phyloP scores from a whole-genome alignment of 2,113 vertebrate species.

The Ptychochromis oligacanthus region DNA sequence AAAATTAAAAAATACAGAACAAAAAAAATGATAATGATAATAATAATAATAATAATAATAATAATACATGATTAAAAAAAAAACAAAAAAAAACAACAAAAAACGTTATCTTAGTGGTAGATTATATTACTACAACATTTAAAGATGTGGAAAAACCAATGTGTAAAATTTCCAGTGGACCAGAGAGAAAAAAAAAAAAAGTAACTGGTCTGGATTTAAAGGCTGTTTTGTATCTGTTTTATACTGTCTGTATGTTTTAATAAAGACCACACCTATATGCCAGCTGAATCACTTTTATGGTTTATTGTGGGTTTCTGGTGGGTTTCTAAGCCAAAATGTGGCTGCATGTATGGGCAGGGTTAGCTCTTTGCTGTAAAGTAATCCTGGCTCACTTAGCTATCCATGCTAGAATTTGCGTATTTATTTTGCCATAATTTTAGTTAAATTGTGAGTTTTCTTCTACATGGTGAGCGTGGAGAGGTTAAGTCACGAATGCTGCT shows the following conservation, averaged over 20 bases:
- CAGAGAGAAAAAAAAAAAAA: not conserved
- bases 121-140: not conserved
- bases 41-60: too few species aligned
- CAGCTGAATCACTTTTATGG: not conserved
- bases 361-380: not conserved
- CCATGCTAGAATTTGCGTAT: not conserved
- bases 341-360: too few species aligned
- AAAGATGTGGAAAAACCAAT: not conserved
- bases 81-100: too few species aligned
- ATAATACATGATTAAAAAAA: too few species aligned
- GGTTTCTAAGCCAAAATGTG: too few species aligned
- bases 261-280: not conserved
- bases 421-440: not conserved
- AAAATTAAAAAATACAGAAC: too few species aligned
- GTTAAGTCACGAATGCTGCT: not conserved
- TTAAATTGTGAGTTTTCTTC: accelerated
- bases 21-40: too few species aligned
- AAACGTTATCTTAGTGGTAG: not conserved
- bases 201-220: not conserved
- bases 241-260: not conserved
- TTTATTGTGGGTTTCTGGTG: too few species aligned
- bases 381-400: accelerated
- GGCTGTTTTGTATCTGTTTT: not conserved
- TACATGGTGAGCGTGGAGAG: not conserved
- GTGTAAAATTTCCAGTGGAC: not conserved